Percentiles rank a stretch among this genome's conserved stretches.
These are phyloP conservation scores for Galerucella nymphaeae DNA, from an alignment of 2,888 invertebrate genomes.

Conservation along the genomic window DNA sequence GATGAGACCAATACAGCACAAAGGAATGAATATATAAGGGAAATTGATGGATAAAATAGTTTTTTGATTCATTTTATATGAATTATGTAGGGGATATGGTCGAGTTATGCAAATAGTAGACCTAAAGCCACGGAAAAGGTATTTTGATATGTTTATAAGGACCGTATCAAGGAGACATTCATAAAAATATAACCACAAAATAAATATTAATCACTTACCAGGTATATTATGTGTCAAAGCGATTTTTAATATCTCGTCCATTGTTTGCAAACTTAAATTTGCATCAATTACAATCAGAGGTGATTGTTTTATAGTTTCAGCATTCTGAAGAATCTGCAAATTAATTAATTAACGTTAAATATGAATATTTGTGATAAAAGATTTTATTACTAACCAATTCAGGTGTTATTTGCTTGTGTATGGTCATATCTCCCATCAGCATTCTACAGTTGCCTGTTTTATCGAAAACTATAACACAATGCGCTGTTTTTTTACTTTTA, in stretches of 20 bases:
- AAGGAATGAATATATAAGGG: too few relatives aligned
- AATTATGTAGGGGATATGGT: not conserved
- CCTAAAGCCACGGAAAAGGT: not conserved
- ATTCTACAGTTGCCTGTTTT: slow-evolving; percentile 80
- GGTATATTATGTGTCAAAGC: slow-evolving; percentile 74
- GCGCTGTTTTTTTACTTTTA: slow-evolving; percentile 70
- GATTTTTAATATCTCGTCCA: slow-evolving; percentile 72
- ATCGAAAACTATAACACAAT: slow-evolving; percentile 82
- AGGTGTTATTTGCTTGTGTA: slow-evolving; percentile 77
- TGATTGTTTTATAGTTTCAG: slow-evolving; percentile 70
- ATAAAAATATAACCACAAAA: not conserved
- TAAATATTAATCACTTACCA: slow-evolving; percentile 67
- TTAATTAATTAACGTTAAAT: too few relatives aligned
- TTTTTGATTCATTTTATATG: too few relatives aligned
- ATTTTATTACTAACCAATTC: slow-evolving; percentile 67
- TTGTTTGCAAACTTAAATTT: slow-evolving; percentile 78
- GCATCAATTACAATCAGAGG: slow-evolving; percentile 87
- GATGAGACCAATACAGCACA: too few relatives aligned
- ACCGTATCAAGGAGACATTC: not conserved
- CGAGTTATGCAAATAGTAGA: not conserved
- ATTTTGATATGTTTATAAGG: not conserved
- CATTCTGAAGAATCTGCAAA: slow-evolving; percentile 71
- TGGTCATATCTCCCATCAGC: slow-evolving; percentile 86
- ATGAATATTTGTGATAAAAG: not conserved
- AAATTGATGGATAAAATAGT: too few relatives aligned